Conservation (phyloP, 2,888 invertebrate genomes). For the Scelioninae gen. 1 region DNA sequence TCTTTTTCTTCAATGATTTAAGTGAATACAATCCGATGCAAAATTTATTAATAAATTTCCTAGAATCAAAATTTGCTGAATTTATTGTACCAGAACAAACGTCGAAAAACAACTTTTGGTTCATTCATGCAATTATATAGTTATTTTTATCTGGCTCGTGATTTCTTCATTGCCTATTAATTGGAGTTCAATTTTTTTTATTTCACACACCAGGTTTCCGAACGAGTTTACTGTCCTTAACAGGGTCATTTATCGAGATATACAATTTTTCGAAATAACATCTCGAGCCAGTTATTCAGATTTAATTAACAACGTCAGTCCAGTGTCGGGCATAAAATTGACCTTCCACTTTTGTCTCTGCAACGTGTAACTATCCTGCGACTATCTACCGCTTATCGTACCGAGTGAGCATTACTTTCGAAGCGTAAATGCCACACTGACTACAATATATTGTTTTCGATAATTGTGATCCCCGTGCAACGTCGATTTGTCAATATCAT, state of each 20-base stretch:
- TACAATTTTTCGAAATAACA: conserved; percentile 24
- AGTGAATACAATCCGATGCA: background rate
- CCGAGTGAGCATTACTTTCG: conserved; percentile 39
- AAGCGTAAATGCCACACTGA: conserved; percentile 48
- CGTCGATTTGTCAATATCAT: conserved; percentile 66
- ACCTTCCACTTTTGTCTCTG: conserved; percentile 35
- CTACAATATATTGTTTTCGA: conserved; percentile 59
- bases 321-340: conserved; percentile 15
- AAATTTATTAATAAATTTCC: no score
- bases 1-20: background rate
- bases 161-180: no score
- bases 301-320: conserved; percentile 22
- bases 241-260: conserved; percentile 11
- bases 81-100: no score
- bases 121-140: no score
- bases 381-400: conserved; percentile 48
- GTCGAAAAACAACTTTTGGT: no score
- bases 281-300: conserved; percentile 14
- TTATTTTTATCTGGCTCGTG: no score
- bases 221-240: background rate
- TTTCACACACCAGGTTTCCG: no score
- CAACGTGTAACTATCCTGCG: conserved; percentile 34
- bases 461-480: conserved; percentile 49
- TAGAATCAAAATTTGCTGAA: no score
- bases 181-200: no score